These are phyloP conservation scores for Globodera rostochiensis DNA, from an alignment of 1,140 invertebrate species.

Conservation along the genomic window DNA sequence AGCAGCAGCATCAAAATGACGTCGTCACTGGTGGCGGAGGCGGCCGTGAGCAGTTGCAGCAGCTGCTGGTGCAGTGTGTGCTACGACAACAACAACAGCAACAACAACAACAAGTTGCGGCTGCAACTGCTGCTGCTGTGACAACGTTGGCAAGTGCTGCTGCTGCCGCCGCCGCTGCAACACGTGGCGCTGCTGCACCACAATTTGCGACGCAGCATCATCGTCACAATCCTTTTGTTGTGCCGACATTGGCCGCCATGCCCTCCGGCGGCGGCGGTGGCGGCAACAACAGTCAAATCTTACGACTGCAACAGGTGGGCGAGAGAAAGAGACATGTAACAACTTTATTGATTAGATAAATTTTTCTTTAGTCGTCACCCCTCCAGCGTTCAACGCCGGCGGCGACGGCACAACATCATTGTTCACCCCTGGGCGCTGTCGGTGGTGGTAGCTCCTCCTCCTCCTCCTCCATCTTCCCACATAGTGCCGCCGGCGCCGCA, in stretches of 20 bases:
- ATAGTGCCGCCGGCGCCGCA: background rate
- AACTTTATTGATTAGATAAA: too few species aligned
- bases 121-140: background rate
- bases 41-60: constrained; percentile 7
- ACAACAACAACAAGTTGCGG: background rate
- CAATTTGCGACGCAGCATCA: background rate
- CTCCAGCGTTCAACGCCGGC: background rate
- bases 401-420: background rate
- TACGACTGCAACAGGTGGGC: background rate
- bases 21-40: background rate
- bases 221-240: too few species aligned
- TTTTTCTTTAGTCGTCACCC: background rate
- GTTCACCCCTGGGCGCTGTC: background rate
- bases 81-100: constrained; percentile 3
- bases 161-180: background rate
- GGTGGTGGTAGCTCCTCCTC: background rate
- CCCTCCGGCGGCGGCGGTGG: too few species aligned
- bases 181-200: background rate
- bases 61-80: background rate
- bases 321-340: background rate
- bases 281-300: background rate
- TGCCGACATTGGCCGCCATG: too few species aligned
- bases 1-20: background rate
- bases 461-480: constrained; percentile 1
- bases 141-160: background rate